Evolutionary conservation across 1,140 invertebrate species (phyloP), one percentile per base, ranked within the genome.

Genomic region (Ylistrum balloti): DNA sequence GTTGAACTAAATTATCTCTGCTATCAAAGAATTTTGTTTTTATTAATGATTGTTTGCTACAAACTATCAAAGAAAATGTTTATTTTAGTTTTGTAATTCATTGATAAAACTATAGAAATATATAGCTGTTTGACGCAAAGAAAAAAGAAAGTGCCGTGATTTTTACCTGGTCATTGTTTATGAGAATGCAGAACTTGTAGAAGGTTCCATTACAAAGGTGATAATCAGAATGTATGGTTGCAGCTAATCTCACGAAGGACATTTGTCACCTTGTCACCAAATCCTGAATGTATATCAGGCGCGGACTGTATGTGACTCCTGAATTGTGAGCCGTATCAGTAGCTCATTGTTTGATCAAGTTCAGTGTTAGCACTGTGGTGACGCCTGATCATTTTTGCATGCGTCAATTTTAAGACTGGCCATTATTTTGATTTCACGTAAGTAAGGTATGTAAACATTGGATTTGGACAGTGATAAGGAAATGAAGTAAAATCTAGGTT

Each of bases 401-500:
- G 56, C 56, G 56, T 74, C 56, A 74, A 74, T 74, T 74, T 74
- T n/a, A 74, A 28, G 56, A 74, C 56, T 74, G 56, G 56, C 56
- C 28, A 48, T 74, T 74, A 74, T 74, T 74, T 74, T n/a, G 7
- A n/a, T 74, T 74, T 74, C 56, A 28, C 56, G 28, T 74, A 56
- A 56, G 56, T 74, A 74, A 74, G 56, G 56, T 74, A 74, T 74
- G 56, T 28, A 74, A 74, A 74, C 56, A 74, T 1, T 74, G 56
- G 56, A 45, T 74, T 74, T 74, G 56, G 22, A 28, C 11, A n/a
- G 17, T 74, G 56, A 74, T 74, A 74, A 74, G 56, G 56, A 74
- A 28, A 74, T 38, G 35, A 38, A 38, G 35, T 9, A 74, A 28
- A 74, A 74, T 45, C 10, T 9, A 15, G 41, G 9, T 45, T 9